Evolutionary conservation across 2,888 invertebrate genomes (phyloP), one percentile per base, ranked within the genome.

Genomic region (Hyposoter dolosus): DNA sequence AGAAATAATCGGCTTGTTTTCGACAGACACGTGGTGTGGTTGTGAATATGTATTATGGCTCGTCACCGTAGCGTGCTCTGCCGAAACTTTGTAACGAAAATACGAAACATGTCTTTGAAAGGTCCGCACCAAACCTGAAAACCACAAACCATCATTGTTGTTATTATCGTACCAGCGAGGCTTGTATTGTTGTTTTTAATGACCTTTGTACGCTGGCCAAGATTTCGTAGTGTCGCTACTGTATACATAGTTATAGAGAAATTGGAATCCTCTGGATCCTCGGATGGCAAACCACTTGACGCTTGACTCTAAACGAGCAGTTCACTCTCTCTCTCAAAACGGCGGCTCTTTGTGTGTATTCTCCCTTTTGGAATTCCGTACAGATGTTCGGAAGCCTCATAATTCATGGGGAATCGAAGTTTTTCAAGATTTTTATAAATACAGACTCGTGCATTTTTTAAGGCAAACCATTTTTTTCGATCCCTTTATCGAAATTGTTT

Each of bases 1-100:
- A 43, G 43, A 56, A 53, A 78, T 19, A 40, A 53, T 53, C 32
- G 28, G 19, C 50, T 53, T 35, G 53, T 72, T 35, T 72, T 50
- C 35, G 35, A 35, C 32, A 19, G 50, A 35, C 43, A 45, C 35
- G 53, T 63, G 63, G 75, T 32, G 35, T 45, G 19, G 43, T 45
- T 45, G 32, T 63, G 10, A 0, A 19, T 32, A n/a, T 40, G 12
- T 19, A 23, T 63, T 43, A 35, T 43, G 66, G 40, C 71, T 32
- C 32, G 32, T 53, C 53, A 10, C 35, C 35, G 6, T n/a, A 19
- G 72, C 47, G 72, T 35, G 53, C 28, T 50, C 53, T 32, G 72
- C 32, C 53, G 17, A 28, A 35, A 50, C n/a, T 53, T 35, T 47
- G 35, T 32, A 53, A 56, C 56, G n/a, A 50, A 50, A 17, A 4